phyloP scores from a whole-genome alignment of 2,113 vertebrate genomes.

The Macheiramphus alcinus region DNA sequence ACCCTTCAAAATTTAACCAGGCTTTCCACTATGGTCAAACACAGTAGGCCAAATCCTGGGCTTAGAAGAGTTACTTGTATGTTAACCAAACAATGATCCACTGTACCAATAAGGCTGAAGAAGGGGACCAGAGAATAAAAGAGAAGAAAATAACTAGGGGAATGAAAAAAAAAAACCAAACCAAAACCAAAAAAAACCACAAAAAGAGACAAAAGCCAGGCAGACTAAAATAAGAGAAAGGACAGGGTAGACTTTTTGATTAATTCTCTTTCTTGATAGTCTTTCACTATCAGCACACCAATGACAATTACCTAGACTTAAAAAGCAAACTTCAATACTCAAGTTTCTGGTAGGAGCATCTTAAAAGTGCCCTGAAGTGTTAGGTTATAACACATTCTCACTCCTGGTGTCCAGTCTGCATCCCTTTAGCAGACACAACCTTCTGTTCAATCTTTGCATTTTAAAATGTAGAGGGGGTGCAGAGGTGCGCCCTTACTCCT shows the following conservation, averaged over 20 bases:
- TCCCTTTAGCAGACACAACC: neutral
- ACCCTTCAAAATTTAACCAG: neutral
- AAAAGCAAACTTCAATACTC: neutral
- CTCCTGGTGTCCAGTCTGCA: neutral
- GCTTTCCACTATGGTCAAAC: neutral
- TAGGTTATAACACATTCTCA: neutral
- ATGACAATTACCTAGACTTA: neutral
- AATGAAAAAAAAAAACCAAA: fast-evolving
- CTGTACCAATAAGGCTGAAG: neutral
- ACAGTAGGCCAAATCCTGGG: neutral
- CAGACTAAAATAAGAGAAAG: neutral
- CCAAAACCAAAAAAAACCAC: neutral
- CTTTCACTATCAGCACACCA: neutral
- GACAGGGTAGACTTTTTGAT: neutral
- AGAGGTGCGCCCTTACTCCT: neutral
- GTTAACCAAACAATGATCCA: neutral
- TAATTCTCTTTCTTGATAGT: neutral
- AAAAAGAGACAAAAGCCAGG: neutral
- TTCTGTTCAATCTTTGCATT: neutral
- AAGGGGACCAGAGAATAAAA: neutral
- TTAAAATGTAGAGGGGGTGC: neutral
- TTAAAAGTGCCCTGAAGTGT: neutral
- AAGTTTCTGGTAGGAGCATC: neutral
- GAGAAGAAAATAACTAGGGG: neutral
- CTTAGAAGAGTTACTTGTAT: neutral